phyloP scores from a whole-genome alignment of 2,797 vertebrate species.

The Calcarius lapponicus region DNA sequence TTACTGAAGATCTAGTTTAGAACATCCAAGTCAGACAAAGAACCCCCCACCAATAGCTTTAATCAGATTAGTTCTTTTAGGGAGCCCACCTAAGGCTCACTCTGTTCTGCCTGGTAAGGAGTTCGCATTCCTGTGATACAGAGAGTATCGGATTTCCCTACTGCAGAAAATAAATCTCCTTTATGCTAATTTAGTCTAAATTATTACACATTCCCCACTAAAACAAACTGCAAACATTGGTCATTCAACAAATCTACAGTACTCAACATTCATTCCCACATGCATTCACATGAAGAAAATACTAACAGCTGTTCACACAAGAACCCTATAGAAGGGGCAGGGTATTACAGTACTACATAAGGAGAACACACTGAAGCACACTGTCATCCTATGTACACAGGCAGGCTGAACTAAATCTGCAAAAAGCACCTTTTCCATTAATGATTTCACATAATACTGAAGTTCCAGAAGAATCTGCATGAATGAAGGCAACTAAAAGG shows the following conservation, averaged over 20 bases:
- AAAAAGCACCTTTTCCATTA: background rate
- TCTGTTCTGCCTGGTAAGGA: background rate
- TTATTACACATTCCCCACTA: background rate
- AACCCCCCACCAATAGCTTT: background rate
- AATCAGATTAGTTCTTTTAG: background rate
- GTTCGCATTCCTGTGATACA: background rate
- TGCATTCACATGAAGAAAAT: background rate
- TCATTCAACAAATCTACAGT: background rate
- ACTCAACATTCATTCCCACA: background rate
- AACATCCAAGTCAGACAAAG: background rate
- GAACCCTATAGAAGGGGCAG: accelerated
- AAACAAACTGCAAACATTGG: background rate
- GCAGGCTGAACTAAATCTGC: background rate
- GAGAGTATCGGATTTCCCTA: accelerated
- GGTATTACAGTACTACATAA: background rate
- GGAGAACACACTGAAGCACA: background rate
- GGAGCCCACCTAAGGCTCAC: background rate
- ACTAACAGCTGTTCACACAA: background rate
- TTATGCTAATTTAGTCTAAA: background rate
- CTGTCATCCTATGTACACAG: accelerated
- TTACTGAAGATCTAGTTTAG: background rate
- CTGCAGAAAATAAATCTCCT: background rate
- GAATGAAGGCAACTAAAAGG: background rate
- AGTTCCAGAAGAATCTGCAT: background rate
- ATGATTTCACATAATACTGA: background rate